Evolutionary conservation across 1,140 invertebrate species (phyloP).

Genomic region (Goniozus legneri): DNA sequence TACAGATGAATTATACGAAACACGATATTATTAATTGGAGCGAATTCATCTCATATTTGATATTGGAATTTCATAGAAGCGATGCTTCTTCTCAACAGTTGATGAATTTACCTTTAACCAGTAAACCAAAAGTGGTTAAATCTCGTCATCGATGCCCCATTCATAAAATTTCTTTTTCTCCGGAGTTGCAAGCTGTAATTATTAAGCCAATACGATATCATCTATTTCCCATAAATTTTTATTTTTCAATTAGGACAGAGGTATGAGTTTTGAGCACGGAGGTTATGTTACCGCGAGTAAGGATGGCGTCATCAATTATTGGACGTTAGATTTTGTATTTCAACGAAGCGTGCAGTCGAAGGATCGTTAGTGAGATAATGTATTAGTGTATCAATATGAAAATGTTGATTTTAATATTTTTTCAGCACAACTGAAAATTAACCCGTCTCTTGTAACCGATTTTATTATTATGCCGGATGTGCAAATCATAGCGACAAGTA

Average conservation of each 20-base stretch:
- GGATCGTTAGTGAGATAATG: slow-evolving; percentile 53
- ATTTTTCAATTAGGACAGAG: slow-evolving; percentile 49
- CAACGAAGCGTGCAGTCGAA: slow-evolving; percentile 59
- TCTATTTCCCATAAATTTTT: not conserved
- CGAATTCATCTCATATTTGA: slow-evolving; percentile 65
- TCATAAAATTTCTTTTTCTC: slow-evolving; percentile 59
- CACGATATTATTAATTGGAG: slow-evolving; percentile 63
- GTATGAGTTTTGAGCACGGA: slow-evolving; percentile 56
- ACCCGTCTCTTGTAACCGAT: slow-evolving; percentile 63
- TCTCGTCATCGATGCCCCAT: slow-evolving; percentile 62
- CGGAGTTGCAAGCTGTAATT: slow-evolving; percentile 40
- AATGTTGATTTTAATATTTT: not conserved
- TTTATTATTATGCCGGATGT: slow-evolving; percentile 67
- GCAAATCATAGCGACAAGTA: slow-evolving; percentile 64
- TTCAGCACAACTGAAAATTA: slow-evolving; percentile 54
- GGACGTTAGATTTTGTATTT: slow-evolving; percentile 63
- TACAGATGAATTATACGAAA: slow-evolving; percentile 42
- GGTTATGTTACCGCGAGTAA: slow-evolving; percentile 64
- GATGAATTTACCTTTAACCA: slow-evolving; percentile 59
- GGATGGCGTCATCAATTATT: slow-evolving; percentile 69
- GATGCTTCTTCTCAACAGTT: slow-evolving; percentile 57
- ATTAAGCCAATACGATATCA: not conserved
- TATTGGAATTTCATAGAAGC: slow-evolving; percentile 63
- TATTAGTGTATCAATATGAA: not conserved
- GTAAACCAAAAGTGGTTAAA: slow-evolving; percentile 55